Evolutionary conservation across 2,113 vertebrate species (phyloP).

Genomic region (Struthio camelus): DNA sequence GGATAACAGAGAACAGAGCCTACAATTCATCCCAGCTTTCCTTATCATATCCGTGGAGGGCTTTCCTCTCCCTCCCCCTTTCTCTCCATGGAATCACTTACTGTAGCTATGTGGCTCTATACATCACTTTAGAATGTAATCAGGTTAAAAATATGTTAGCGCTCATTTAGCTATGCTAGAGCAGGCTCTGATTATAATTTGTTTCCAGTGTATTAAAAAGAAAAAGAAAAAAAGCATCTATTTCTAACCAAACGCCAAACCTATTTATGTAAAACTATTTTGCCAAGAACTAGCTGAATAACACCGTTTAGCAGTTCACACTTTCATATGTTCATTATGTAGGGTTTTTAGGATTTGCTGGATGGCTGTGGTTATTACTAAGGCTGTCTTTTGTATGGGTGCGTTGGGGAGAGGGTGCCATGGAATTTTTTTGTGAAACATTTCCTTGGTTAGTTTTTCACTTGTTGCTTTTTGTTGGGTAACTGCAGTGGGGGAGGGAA

Average conservation of each 20-base stretch:
- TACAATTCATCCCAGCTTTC: slow-evolving; percentile 74
- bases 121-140: slow-evolving; percentile 56
- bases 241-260: slow-evolving; percentile 9
- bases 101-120: slow-evolving; percentile 48
- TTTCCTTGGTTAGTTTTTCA: slow-evolving; percentile 31
- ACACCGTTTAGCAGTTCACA: slow-evolving; percentile 6
- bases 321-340: not conserved
- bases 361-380: slow-evolving; percentile 24
- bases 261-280: not conserved
- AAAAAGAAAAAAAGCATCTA: not conserved
- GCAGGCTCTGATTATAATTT: slow-evolving; percentile 17
- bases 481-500: not conserved
- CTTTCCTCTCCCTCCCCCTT: not conserved
- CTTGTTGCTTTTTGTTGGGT: slow-evolving; percentile 17
- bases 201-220: not conserved
- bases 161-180: slow-evolving; percentile 5
- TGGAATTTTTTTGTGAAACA: slow-evolving; percentile 1
- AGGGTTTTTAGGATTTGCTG: not conserved
- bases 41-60: slow-evolving; percentile 67
- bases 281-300: slow-evolving; percentile 32
- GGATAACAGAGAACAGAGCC: slow-evolving; percentile 80
- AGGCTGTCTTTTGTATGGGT: not conserved
- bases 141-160: slow-evolving; percentile 59
- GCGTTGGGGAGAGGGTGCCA: not conserved
- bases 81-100: slow-evolving; percentile 52